These are phyloP conservation scores for Callorhinus ursinus DNA, from an alignment of 2,113 vertebrate species.

Conservation along the genomic window DNA sequence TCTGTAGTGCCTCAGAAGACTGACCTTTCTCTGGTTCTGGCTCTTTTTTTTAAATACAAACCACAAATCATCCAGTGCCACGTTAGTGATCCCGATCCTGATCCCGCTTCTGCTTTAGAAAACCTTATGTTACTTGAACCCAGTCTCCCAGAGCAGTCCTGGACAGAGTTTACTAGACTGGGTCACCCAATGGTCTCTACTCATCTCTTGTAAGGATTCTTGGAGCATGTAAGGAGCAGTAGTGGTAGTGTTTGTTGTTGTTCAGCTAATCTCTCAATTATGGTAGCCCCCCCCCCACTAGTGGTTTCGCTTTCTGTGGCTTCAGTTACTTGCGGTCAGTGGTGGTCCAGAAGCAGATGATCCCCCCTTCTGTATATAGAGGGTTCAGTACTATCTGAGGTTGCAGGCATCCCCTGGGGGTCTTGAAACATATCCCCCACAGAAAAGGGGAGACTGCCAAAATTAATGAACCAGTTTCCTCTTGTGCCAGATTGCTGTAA, in stretches of 20 bases:
- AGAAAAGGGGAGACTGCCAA: neutral
- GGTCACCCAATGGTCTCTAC: neutral
- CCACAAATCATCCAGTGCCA: neutral
- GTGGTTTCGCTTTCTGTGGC: neutral
- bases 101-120: slow-evolving; percentile 18
- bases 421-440: neutral
- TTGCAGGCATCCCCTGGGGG: neutral
- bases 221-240: neutral
- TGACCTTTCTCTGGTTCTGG: neutral
- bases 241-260: neutral
- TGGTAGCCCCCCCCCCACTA: rapidly evolving
- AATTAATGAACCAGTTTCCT: neutral
- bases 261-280: slow-evolving; percentile 5
- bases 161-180: neutral
- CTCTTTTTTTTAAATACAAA: neutral
- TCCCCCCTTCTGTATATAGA: neutral
- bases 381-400: neutral
- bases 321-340: neutral
- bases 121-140: slow-evolving; percentile 15
- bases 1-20: neutral
- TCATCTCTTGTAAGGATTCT: neutral
- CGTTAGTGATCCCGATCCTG: neutral
- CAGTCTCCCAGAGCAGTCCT: neutral
- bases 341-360: neutral
- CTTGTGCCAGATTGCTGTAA: neutral